Evolutionary conservation across 2,888 invertebrate species (phyloP).

Genomic region (Eupithecia exiguata): DNA sequence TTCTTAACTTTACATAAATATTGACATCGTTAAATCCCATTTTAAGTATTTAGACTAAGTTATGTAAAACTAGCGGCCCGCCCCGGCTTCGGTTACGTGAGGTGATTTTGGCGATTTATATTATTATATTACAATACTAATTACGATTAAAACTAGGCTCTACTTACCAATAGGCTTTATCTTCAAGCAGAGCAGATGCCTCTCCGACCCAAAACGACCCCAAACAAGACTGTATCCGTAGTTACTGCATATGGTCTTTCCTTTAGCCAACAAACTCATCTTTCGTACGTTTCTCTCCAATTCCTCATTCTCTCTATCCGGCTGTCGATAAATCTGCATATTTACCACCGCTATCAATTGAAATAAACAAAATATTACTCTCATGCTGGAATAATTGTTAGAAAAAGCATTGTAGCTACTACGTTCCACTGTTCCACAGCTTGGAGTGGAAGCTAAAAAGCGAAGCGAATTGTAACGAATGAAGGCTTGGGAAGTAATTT

Average conservation of each 20-base stretch:
- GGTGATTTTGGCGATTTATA: too few relatives aligned
- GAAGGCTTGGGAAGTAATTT: not conserved
- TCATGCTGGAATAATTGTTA: slow-evolving; percentile 1
- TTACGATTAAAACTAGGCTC: not conserved
- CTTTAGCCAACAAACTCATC: slow-evolving; percentile 18
- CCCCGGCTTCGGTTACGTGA: too few relatives aligned
- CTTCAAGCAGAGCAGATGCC: slow-evolving; percentile 65
- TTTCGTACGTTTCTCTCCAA: not conserved
- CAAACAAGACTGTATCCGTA: slow-evolving; percentile 60
- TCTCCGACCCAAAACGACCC: slow-evolving; percentile 66
- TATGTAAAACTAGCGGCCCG: too few relatives aligned
- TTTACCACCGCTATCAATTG: not conserved
- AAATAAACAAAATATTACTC: not conserved
- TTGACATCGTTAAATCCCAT: too few relatives aligned
- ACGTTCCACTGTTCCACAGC: not conserved
- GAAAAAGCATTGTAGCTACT: not conserved
- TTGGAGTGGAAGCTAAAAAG: not conserved
- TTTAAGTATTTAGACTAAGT: too few relatives aligned
- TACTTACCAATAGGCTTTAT: slow-evolving; percentile 57
- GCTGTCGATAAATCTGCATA: not conserved
- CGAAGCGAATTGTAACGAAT: not conserved
- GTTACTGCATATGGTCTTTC: slow-evolving; percentile 48
- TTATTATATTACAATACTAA: too few relatives aligned
- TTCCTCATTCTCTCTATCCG: not conserved
- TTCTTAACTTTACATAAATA: too few relatives aligned